A percentile compares a stretch with the other conserved stretches of the same genome.
Evolutionary conservation across 2,113 vertebrate species (phyloP).

Genomic region (Oophaga pumilio): DNA sequence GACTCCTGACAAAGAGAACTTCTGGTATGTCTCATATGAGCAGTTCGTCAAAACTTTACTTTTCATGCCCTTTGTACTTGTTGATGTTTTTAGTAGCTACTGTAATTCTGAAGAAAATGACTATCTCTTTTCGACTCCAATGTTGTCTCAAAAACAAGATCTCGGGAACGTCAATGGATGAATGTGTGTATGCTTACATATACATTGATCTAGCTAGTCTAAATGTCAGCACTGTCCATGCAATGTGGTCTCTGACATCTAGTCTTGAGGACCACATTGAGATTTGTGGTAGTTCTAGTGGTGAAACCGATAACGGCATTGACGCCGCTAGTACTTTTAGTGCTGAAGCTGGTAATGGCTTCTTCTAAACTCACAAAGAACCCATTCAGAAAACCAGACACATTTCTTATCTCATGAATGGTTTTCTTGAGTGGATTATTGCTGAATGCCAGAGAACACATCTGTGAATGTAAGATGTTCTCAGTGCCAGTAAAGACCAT

Average conservation of each 20-base stretch:
- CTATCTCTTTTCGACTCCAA: background rate
- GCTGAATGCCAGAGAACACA: background rate
- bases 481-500: background rate
- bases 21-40: background rate
- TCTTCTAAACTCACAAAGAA: background rate
- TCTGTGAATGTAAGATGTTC: background rate
- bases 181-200: background rate
- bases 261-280: background rate
- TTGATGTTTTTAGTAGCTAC: background rate
- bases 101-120: background rate
- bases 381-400: background rate
- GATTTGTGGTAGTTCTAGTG: background rate
- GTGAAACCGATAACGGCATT: background rate
- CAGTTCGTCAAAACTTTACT: background rate
- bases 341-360: too few relatives aligned
- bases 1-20: background rate
- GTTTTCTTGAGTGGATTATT: background rate
- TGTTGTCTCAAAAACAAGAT: background rate
- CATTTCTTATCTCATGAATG: background rate
- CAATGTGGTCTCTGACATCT: background rate
- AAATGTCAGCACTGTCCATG: background rate
- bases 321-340: background rate
- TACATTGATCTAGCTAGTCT: background rate
- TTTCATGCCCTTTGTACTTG: background rate
- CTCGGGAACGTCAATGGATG: background rate